A percentile compares a stretch with the other conserved stretches of the same genome.
phyloP scores from a whole-genome alignment of 2,888 invertebrate species.

The Agonopterix subpropinquella region DNA sequence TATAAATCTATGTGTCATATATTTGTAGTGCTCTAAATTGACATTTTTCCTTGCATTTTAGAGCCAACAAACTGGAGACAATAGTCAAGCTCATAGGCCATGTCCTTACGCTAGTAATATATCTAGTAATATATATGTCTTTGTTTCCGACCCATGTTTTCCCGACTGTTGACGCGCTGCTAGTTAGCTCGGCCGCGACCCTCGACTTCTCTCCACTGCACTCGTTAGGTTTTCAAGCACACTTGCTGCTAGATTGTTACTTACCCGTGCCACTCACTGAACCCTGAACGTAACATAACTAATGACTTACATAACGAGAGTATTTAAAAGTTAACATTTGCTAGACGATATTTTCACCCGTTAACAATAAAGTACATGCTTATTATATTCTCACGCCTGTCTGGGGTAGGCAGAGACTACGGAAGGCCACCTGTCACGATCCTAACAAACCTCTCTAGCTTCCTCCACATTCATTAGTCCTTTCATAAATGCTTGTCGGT shows the following conservation, averaged over 20 bases:
- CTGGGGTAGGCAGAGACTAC: neutral
- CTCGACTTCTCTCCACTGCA: conserved; percentile 43
- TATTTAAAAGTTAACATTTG: neutral
- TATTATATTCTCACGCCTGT: no score
- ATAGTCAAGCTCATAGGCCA: no score
- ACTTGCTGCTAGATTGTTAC: conserved; percentile 49
- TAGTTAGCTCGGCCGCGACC: conserved; percentile 47
- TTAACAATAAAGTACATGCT: no score
- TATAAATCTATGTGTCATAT: no score
- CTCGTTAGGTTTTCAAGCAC: conserved; percentile 51
- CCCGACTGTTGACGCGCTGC: conserved; percentile 21
- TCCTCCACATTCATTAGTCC: no score
- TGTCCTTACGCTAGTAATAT: no score
- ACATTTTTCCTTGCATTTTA: no score
- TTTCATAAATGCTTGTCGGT: no score
- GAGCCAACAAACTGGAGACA: no score
- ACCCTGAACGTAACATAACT: conserved; percentile 24
- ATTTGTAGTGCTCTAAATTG: no score
- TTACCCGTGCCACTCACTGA: conserved; percentile 18
- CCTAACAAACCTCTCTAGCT: neutral
- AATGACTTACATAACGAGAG: conserved; percentile 24
- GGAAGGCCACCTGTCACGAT: neutral
- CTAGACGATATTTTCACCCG: no score
- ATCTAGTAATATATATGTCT: no score
- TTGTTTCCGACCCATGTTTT: conserved; percentile 18